phyloP scores from a whole-genome alignment of 1,140 invertebrate genomes.

The Hyles vespertilio region DNA sequence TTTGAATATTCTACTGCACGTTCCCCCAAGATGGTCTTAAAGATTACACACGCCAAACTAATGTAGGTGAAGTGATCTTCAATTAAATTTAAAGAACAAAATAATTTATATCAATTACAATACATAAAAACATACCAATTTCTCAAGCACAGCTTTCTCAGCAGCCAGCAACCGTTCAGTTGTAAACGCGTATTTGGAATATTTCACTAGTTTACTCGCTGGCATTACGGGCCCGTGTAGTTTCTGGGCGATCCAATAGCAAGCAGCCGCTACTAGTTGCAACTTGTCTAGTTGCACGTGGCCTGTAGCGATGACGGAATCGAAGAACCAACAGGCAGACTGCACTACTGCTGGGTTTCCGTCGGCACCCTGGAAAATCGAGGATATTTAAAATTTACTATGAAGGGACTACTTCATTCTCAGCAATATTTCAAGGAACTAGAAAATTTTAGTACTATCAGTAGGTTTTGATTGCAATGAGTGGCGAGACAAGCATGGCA shows the following conservation, averaged over 20 bases:
- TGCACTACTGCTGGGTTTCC: slow-evolving; percentile 44
- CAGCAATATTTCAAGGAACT: too few relatives aligned
- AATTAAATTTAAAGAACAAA: too few relatives aligned
- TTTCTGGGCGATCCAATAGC: slow-evolving; percentile 58
- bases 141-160: slow-evolving; percentile 39
- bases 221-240: slow-evolving; percentile 25
- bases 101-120: not conserved
- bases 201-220: slow-evolving; percentile 36
- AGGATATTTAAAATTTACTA: not conserved
- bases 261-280: slow-evolving; percentile 45
- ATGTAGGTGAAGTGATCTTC: too few relatives aligned
- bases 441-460: too few relatives aligned
- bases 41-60: too few relatives aligned
- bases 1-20: too few relatives aligned
- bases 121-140: slow-evolving; percentile 38
- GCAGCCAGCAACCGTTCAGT: slow-evolving; percentile 26
- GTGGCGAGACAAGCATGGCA: too few relatives aligned
- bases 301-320: slow-evolving; percentile 26
- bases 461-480: too few relatives aligned
- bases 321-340: slow-evolving; percentile 48
- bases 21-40: too few relatives aligned
- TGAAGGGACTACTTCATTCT: too few relatives aligned
- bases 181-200: slow-evolving; percentile 33
- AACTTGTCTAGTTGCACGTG: slow-evolving; percentile 31
- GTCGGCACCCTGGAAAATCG: slow-evolving; percentile 27